Evolutionary conservation across 2,888 invertebrate species (phyloP).

Genomic region (Scrobipalpa costella): DNA sequence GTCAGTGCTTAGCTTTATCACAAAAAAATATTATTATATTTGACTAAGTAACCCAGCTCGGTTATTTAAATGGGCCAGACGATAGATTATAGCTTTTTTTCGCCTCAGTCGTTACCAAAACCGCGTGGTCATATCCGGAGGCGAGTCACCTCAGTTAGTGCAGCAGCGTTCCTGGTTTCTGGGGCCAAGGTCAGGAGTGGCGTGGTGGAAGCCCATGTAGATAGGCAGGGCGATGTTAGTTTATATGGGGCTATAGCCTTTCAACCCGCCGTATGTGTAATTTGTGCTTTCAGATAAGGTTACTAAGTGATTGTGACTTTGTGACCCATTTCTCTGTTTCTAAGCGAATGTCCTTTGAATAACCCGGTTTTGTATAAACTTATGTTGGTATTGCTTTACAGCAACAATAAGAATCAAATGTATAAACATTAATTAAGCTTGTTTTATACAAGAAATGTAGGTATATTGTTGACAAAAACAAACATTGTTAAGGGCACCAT

Average conservation of each 20-base stretch:
- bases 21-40: too few species aligned
- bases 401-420: too few species aligned
- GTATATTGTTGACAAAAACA: not conserved
- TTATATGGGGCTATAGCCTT: not conserved
- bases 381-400: too few species aligned
- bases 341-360: not conserved
- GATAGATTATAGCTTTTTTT: constrained; percentile 6
- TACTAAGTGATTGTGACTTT: constrained; percentile 4
- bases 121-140: constrained; percentile 24
- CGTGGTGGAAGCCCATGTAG: constrained; percentile 22
- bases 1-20: too few species aligned
- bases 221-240: not conserved
- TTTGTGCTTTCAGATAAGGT: constrained; percentile 4
- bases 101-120: constrained; percentile 12
- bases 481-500: not conserved
- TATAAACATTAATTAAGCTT: too few species aligned
- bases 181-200: constrained; percentile 28
- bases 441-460: not conserved
- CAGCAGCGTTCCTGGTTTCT: constrained; percentile 23
- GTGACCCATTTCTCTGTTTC: constrained; percentile 6
- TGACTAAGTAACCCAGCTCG: not conserved
- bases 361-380: too few species aligned
- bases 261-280: too few species aligned
- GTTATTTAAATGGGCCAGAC: not conserved
- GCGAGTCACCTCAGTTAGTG: constrained; percentile 28